Base-by-base conservation (phyloP, 2,113 vertebrate genomes). In the Crotalus viridis region DNA sequence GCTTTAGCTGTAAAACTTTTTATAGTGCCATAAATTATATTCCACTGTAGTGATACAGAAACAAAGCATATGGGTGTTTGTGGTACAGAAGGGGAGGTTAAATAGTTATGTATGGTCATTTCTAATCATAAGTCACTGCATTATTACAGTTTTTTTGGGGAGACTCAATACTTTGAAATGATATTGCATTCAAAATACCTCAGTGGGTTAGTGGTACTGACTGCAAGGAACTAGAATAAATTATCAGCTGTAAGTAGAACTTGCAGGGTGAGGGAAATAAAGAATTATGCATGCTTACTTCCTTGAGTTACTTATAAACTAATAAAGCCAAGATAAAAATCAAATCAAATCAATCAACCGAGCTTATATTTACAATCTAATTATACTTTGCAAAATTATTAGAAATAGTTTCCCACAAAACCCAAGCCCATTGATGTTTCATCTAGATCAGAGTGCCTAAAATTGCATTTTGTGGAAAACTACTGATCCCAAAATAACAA, bases 21-120 rank as follows among this genome's bases (percentile, higher is more conserved):
- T 98, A 98, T 97, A 97, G 97, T 97, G 97, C 95, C 97, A 95
- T 98, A 98, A 98, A 98, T 98, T 98, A 97, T 97, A 97, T 97
- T 97, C 95, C 96, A 95, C 96, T 95, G 97, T 97, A 96, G 96
- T 96, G 95, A 96, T 96, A 95, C 93, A 92, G 95, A 93, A 96
- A 96, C 96, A 94, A 96, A 95, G 95, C 92, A 69, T 94, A 96
- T 96, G 94, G 87, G 8, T 90, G 89, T 96, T 4, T 91, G 88
- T 96, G 96, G 33, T 21, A 90, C 93, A 93, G 92, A 92, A 90
- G 87, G 87, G 91, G 95, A 96, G 94, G 94, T 97, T 97, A 0
- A 64, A 96, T 96, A 96, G 95, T 94, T 93, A 39, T 81, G 93
- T 96, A 95, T 93, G 93, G 89, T 94, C 28, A 94, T 96, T 93